These are phyloP conservation scores for Semotilus atromaculatus DNA, from an alignment of 2,797 vertebrate genomes.

Conservation along the genomic window DNA sequence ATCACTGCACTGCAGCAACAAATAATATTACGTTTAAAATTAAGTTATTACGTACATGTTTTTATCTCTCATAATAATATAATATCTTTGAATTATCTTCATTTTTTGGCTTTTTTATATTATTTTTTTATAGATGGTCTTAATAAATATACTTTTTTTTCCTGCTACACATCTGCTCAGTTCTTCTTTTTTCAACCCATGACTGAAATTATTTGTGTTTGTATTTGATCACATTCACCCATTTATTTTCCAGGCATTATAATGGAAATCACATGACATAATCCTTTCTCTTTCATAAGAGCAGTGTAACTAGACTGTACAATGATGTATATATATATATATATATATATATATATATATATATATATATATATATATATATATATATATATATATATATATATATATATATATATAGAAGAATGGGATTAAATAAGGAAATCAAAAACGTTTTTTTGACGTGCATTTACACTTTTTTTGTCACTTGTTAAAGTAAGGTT, in stretches of 20 bases:
- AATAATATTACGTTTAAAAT: too few species aligned
- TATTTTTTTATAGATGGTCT: not conserved
- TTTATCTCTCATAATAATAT: not conserved
- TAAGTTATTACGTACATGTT: not conserved
- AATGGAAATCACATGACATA: constrained; percentile 21
- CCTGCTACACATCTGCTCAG: not conserved
- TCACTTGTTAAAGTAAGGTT: not conserved
- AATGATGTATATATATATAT: too few species aligned
- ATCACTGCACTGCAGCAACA: too few species aligned
- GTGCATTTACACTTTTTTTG: not conserved
- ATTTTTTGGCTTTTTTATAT: not conserved
- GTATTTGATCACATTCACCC: not conserved
- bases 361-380: too few species aligned
- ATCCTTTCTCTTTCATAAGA: not conserved
- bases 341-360: not conserved
- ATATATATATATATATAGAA: too few species aligned
- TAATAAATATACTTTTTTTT: not conserved
- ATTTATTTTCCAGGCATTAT: not conserved
- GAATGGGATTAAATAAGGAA: not conserved
- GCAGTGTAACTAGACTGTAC: not conserved
- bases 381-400: too few species aligned
- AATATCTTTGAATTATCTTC: not conserved
- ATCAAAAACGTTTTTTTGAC: not conserved
- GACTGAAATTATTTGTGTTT: not conserved
- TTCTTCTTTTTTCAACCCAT: not conserved